Conservation (phyloP, 2,797 vertebrate species). For the Pseudochirops corinnae region DNA sequence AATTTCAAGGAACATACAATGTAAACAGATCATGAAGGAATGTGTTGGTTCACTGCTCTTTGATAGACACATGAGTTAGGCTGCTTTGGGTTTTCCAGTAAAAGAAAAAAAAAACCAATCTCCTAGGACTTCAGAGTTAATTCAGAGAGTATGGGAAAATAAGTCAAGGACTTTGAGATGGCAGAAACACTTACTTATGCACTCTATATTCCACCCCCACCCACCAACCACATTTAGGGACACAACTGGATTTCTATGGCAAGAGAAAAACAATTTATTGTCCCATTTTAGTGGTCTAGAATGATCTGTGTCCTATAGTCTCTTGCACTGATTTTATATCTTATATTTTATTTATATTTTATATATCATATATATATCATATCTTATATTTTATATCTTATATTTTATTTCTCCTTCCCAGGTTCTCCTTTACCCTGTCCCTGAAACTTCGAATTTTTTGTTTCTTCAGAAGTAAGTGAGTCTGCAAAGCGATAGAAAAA, state of each 20-base stretch:
- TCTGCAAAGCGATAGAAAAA: slow-evolving; percentile 10
- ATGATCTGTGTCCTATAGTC: slow-evolving; percentile 52
- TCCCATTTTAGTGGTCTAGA: slow-evolving; percentile 53
- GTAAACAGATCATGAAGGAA: slow-evolving; percentile 57
- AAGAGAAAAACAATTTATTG: slow-evolving; percentile 62
- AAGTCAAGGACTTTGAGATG: neutral
- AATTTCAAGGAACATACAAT: slow-evolving; percentile 39
- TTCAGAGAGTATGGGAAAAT: slow-evolving; percentile 22
- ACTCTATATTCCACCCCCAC: neutral
- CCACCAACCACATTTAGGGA: slow-evolving; percentile 39
- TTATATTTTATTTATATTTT: no score
- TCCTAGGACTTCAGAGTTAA: slow-evolving; percentile 58
- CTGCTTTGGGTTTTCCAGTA: slow-evolving; percentile 22
- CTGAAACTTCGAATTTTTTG: slow-evolving; percentile 61
- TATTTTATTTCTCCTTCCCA: slow-evolving; percentile 55
- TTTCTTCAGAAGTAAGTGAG: slow-evolving; percentile 30
- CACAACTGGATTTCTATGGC: slow-evolving; percentile 30
- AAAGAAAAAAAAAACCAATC: slow-evolving; percentile 54
- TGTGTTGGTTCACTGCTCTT: slow-evolving; percentile 23
- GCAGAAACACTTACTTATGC: slow-evolving; percentile 16
- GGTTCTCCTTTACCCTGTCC: slow-evolving; percentile 37
- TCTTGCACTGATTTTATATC: neutral
- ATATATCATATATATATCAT: no score
- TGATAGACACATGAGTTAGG: slow-evolving; percentile 59
- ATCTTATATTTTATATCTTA: no score